Evolutionary conservation across 2,797 vertebrate species (phyloP).

Genomic region (Gadopsis bispinosus): DNA sequence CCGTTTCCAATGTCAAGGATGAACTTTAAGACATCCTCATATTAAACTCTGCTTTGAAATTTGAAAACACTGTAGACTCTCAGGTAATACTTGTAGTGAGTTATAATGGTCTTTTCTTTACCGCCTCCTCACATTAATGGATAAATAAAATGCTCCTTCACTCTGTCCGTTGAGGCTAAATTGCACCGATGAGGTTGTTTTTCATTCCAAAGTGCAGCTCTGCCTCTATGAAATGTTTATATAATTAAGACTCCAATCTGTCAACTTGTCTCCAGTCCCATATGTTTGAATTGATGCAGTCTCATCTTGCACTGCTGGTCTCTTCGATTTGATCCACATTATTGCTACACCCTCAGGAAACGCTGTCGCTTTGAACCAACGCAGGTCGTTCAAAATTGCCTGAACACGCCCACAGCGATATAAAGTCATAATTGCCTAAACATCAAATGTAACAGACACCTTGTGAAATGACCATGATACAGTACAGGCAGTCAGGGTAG

Average conservation of each 20-base stretch:
- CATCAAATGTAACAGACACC: neutral
- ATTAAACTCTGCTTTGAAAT: neutral
- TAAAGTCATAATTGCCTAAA: constrained; percentile 27
- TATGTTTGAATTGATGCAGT: constrained; percentile 50
- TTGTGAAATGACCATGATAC: constrained; percentile 13
- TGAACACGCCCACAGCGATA: constrained; percentile 15
- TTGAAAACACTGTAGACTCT: neutral
- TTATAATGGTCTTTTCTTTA: neutral
- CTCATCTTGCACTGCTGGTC: constrained; percentile 26
- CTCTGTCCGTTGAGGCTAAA: constrained; percentile 33
- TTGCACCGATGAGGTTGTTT: constrained; percentile 48
- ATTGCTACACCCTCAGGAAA: constrained; percentile 17
- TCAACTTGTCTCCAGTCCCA: constrained; percentile 35
- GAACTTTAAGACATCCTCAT: neutral
- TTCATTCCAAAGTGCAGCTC: constrained; percentile 35
- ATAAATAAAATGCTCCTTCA: constrained; percentile 20
- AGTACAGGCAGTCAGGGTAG: neutral
- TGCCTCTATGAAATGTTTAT: constrained; percentile 49
- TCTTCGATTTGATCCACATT: constrained; percentile 44
- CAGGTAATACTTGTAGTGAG: neutral
- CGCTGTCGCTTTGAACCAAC: constrained; percentile 28
- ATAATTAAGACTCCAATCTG: constrained; percentile 69
- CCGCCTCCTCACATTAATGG: constrained; percentile 19
- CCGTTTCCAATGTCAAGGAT: neutral
- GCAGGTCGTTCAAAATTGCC: constrained; percentile 23